Percentiles rank a stretch among this genome's conserved stretches.
Conservation (phyloP, 2,797 vertebrate species). For the Silurus lanzhouensis region DNA sequence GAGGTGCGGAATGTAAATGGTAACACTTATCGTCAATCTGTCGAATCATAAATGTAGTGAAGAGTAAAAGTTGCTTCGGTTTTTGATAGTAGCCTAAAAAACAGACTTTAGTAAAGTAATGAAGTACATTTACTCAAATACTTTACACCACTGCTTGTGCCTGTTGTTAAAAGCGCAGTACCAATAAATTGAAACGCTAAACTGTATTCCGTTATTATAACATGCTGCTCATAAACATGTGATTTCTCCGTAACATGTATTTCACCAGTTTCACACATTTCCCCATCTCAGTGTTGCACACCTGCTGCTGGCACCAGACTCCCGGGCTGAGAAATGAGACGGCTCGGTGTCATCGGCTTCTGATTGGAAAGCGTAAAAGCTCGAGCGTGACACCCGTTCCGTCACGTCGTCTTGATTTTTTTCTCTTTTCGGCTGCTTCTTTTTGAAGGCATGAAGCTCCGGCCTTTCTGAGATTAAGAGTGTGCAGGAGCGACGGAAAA, state of each 20-base stretch:
- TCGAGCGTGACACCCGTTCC: constrained; percentile 62
- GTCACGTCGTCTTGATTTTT: constrained; percentile 26
- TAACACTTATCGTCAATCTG: too few relatives aligned
- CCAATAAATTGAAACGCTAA: too few relatives aligned
- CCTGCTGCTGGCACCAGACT: neutral
- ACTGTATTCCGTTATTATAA: too few relatives aligned
- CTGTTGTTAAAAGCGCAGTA: too few relatives aligned
- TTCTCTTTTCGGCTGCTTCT: constrained; percentile 50
- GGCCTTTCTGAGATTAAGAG: constrained; percentile 63
- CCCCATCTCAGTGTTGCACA: neutral
- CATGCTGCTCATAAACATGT: neutral
- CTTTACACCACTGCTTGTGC: too few relatives aligned
- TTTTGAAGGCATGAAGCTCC: constrained; percentile 71
- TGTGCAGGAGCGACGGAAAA: constrained; percentile 61
- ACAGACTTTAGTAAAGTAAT: too few relatives aligned
- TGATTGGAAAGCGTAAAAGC: constrained; percentile 29
- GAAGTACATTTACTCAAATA: too few relatives aligned
- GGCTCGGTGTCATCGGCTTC: constrained; percentile 4
- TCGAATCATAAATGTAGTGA: too few relatives aligned
- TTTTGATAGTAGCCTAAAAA: too few relatives aligned
- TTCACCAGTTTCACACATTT: neutral
- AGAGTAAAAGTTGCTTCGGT: too few relatives aligned
- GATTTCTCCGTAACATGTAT: neutral
- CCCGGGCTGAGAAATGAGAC: neutral
- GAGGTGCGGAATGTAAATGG: too few relatives aligned